phyloP scores from a whole-genome alignment of 2,797 vertebrate genomes.

The Chanos chanos region DNA sequence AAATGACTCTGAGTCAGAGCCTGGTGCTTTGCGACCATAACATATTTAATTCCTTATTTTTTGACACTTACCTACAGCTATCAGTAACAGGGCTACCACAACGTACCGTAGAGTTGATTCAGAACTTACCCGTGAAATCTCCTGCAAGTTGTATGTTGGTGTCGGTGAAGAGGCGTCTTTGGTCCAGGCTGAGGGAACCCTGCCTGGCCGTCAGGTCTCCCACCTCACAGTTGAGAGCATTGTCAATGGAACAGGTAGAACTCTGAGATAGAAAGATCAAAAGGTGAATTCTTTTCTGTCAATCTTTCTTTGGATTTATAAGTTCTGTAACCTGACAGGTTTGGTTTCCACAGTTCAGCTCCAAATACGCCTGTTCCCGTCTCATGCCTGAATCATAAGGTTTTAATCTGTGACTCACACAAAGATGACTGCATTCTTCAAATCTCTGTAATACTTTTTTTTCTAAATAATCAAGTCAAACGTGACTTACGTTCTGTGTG shows the following conservation, averaged over 20 bases:
- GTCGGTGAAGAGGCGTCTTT: conserved; percentile 60
- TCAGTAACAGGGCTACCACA: not conserved
- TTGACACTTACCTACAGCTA: not conserved
- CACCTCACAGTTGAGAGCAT: conserved; percentile 63
- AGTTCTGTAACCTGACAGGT: too few relatives aligned
- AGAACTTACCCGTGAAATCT: conserved; percentile 68
- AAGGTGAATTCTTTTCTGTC: not conserved
- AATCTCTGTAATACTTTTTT: too few relatives aligned
- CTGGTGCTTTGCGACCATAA: not conserved
- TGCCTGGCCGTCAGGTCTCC: conserved; percentile 70
- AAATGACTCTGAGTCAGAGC: too few relatives aligned
- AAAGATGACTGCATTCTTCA: too few relatives aligned
- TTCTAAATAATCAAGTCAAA: too few relatives aligned
- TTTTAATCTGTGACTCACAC: too few relatives aligned
- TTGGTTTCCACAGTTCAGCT: too few relatives aligned
- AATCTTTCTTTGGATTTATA: not conserved
- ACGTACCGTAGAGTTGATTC: too few relatives aligned
- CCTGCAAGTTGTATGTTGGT: conserved; percentile 61
- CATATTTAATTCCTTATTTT: not conserved
- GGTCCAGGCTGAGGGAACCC: conserved; percentile 52
- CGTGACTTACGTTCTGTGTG: too few relatives aligned
- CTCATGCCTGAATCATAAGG: too few relatives aligned
- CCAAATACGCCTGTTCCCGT: too few relatives aligned
- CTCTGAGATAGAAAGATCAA: conserved; percentile 43
- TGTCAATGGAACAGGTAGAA: conserved; percentile 58